Base-by-base conservation (phyloP, 2,113 vertebrate species). In the Strigops habroptila region DNA sequence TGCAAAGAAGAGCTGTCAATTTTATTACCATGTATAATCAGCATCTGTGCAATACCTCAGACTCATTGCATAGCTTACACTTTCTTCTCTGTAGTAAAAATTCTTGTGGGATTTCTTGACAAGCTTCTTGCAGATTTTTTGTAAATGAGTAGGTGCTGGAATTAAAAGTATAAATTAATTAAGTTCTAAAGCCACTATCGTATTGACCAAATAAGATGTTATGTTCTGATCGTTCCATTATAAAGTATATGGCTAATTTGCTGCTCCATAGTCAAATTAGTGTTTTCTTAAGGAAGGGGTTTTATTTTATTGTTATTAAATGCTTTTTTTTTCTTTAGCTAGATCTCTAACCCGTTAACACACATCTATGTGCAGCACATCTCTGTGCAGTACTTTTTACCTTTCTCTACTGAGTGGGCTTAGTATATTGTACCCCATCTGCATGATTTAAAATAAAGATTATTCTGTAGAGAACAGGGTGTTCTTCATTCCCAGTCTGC, bases 11-110 rank as follows among this genome's bases (percentile, higher is more conserved):
- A 94, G 76, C 93, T 97, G 95, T 98, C 97, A 93, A 74, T 97
- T 98, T 98, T 98, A 97, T 97, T 96, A 86, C 97, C 95, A 76
- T 97, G 93, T 96, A 96, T 96, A 97, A 98, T 98, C 96, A 94
- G 95, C 97, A 97, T 97, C 97, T 98, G 97, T 96, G 93, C 95
- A 89, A 86, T 92, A 67, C 84, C 88, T 96, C 96, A 97, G 95
- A 91, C 76, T 88, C 91, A 87, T 74, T 95, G 81, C 74, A 82
- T 55, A 94, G 85, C 69, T 91, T 91, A 78, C 24, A 60, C 73
- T 96, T 97, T 71, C 73, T 89, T 94, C 74, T 90, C 43, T 93
- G 46, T 92, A 92, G 70, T 93, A 81, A 95, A 97, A 97, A 82
- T 77, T 82, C 93, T 93, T 93, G 31, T 39, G 85, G 86, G 84